phyloP scores from a whole-genome alignment of 2,113 vertebrate species.

The Notarius quadriscutis region DNA sequence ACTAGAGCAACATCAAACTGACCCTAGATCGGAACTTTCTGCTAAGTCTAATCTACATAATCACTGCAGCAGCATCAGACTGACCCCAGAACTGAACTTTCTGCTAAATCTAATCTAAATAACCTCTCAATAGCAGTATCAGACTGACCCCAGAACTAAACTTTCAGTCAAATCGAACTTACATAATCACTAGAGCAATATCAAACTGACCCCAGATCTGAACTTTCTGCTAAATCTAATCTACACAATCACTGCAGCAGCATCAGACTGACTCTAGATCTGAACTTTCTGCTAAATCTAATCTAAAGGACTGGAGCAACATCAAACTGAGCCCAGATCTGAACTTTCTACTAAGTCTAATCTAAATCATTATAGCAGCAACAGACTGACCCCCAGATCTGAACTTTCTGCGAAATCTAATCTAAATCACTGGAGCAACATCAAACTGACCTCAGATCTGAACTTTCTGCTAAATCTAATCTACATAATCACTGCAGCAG shows the following conservation, averaged over 20 bases:
- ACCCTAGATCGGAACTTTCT: background rate
- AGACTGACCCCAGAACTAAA: background rate
- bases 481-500: background rate
- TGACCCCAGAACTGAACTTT: background rate
- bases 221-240: background rate
- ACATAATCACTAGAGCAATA: background rate
- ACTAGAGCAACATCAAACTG: background rate
- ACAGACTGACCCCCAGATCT: background rate
- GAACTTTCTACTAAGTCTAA: background rate
- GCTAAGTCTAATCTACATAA: background rate
- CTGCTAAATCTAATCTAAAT: background rate
- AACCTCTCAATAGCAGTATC: background rate
- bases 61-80: background rate
- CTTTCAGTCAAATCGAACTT: background rate
- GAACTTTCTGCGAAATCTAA: background rate
- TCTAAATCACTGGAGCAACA: background rate
- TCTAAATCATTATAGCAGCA: background rate
- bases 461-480: background rate
- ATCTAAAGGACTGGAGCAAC: background rate
- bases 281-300: background rate
- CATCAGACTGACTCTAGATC: background rate
- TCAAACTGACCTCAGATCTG: too few relatives aligned
- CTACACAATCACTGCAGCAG: background rate
- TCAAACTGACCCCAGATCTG: too few relatives aligned
- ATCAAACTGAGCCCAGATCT: too few relatives aligned